Base-by-base conservation (phyloP, 2,888 invertebrate genomes). In the Ethmia dodecea region DNA sequence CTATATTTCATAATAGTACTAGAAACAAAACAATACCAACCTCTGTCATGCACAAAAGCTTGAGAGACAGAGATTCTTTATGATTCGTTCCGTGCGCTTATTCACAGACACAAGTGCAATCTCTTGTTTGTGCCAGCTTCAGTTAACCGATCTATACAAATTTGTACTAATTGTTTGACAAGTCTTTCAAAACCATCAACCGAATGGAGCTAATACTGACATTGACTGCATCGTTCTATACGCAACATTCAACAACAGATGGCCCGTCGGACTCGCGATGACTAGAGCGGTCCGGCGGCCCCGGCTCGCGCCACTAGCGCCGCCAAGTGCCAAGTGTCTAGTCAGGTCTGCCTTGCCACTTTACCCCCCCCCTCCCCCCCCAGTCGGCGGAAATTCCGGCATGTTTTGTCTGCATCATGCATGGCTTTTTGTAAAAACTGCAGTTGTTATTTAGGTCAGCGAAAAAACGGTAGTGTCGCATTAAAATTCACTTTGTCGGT, bases 181-280 rank as follows among this genome's bases (percentile, higher is more conserved):
- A 18, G 8, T n/a, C 26, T 5, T 6, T 6, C 26, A n/a, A 3
- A 26, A 26, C 8, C n/a, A 26, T 11, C 11, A 4, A 11, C 11
- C 11, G 6, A 3, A n/a, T 11, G n/a, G n/a, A 9, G 5, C 6
- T 10, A 6, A 5, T 12, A 6, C 11, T 26, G 11, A 26, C 26
- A 26, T 6, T 10, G 11, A 11, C 5, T 26, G n/a, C 6, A 26
- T 26, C n/a, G 11, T 11, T 9, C 12, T 26, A n/a, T n/a, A n/a
- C n/a, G n/a, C n/a, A 12, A 26, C n/a, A 6, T 26, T 11, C 26
- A n/a, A 11, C 44, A 55, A 53, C 71, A 76, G 75, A 73, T 62
- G 78, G 79, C 60, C 69, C 71, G 65, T 73, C 81, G 70, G 86
- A 84, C 60, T 54, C 79, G 75, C 87, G 86, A 87, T 87, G 87